Base-by-base conservation (phyloP, 2,113 vertebrate genomes). In the Amazona vittata region DNA sequence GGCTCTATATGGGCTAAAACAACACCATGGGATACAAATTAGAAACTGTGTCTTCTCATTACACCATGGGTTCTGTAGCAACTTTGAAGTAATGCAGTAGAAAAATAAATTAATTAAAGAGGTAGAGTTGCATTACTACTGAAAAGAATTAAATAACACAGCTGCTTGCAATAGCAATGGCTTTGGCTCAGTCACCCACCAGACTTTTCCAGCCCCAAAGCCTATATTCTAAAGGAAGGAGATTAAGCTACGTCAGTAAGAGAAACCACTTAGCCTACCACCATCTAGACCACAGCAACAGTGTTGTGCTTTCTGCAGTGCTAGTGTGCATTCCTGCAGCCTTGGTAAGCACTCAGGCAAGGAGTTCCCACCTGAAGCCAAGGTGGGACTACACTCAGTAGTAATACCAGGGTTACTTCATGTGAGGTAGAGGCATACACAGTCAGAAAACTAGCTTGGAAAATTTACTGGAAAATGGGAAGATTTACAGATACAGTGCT, bases 31-130 rank as follows among this genome's bases (percentile, higher is more conserved):
- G 47, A 83, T 62, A 18, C 6, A n/a, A 88, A 62, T 55, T n/a
- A 47, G 63, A 89, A 93, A 53, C 16, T 37, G 3, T 59, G 2
- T 49, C 63, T 85, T 22, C 47, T 76, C 15, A 21, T 55, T 52
- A 85, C 5, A 68, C 57, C 47, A 55, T 22, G 10, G 22, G 17
- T 55, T 84, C 62, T 73, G 67, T 16, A 79, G 69, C 18, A 91
- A 33, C 65, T 82, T 83, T 83, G 78, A 70, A 79, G 5, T n/a
- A 91, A 73, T 11, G 21, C 17, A 64, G 29, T 8, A 63, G 55
- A 77, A 65, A 35, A 82, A 90, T 55, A 87, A 75, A 78, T n/a
- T 15, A 79, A 5, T 87, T 84, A 60, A 60, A 83, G 83, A 92
- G 14, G 60, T 1, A 63, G 39, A 49, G 21, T 6, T 29, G 26